Evolutionary conservation across 1,140 invertebrate genomes (phyloP).

Genomic region (Notospermus geniculatus): DNA sequence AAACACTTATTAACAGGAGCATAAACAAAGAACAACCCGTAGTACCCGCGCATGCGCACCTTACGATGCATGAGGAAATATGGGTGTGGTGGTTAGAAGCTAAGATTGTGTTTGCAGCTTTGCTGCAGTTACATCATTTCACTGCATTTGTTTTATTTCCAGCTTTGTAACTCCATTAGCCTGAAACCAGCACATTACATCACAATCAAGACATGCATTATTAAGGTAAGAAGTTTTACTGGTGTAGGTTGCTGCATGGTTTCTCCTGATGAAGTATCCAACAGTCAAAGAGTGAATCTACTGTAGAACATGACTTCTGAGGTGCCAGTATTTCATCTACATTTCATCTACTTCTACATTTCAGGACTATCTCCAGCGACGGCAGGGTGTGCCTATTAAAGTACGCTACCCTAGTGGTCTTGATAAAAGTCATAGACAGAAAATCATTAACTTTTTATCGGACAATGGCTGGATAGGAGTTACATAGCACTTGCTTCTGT

Average conservation of each 20-base stretch:
- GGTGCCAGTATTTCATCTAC: constrained; percentile 4
- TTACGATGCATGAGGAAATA: too few relatives aligned
- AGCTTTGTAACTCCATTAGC: constrained; percentile 54
- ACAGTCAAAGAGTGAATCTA: constrained; percentile 5
- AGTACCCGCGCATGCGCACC: too few relatives aligned
- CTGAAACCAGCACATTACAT: constrained; percentile 55
- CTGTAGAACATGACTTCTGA: not conserved
- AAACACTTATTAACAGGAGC: too few relatives aligned
- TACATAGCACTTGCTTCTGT: too few relatives aligned
- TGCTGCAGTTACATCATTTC: not conserved
- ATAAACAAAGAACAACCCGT: too few relatives aligned
- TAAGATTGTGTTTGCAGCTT: too few relatives aligned
- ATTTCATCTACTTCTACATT: constrained; percentile 10
- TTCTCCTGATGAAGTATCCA: constrained; percentile 14
- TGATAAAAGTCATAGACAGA: constrained; percentile 54
- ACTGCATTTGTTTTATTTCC: constrained; percentile 26
- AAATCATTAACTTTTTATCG: too few relatives aligned
- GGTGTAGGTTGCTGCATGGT: constrained; percentile 12
- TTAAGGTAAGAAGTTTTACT: constrained; percentile 45
- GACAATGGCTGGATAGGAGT: too few relatives aligned
- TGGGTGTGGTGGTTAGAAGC: too few relatives aligned
- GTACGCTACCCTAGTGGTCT: constrained; percentile 51
- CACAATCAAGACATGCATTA: constrained; percentile 55
- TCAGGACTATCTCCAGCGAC: constrained; percentile 52
- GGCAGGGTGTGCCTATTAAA: constrained; percentile 50